Percentiles rank a stretch among this genome's conserved stretches.
phyloP scores from a whole-genome alignment of 2,113 vertebrate species.

The Prochilodus magdalenae region DNA sequence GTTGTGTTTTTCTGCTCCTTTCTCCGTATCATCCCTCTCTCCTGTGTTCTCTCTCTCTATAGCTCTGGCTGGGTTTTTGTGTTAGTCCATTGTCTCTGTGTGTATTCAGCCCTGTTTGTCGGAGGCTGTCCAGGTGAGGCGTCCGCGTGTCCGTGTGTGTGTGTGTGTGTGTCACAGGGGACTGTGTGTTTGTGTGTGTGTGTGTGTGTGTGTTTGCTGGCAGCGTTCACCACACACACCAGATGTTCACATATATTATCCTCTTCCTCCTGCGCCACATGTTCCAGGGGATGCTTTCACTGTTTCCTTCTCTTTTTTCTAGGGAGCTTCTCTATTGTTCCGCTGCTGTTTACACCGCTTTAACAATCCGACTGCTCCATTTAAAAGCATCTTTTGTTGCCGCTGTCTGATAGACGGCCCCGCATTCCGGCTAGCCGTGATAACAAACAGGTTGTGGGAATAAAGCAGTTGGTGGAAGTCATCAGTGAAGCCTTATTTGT shows the following conservation, averaged over 20 bases:
- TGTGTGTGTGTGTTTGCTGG: constrained; percentile 81
- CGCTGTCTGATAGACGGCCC: not conserved
- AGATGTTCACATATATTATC: constrained; percentile 83
- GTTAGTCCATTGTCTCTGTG: constrained; percentile 46
- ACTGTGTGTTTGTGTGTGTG: constrained; percentile 49
- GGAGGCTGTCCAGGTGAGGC: constrained; percentile 54
- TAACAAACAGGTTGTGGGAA: constrained; percentile 39
- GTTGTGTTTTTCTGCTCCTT: not conserved
- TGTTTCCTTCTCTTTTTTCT: constrained; percentile 15
- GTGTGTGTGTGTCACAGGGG: constrained; percentile 37
- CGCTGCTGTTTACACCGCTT: constrained; percentile 49
- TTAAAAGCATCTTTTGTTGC: constrained; percentile 49
- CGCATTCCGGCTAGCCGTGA: constrained; percentile 36
- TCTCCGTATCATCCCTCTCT: constrained; percentile 14
- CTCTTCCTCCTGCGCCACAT: constrained; percentile 68
- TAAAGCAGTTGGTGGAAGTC: not conserved
- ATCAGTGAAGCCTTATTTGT: too few species aligned
- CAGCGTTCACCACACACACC: constrained; percentile 73
- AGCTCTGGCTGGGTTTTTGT: constrained; percentile 33
- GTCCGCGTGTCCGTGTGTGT: constrained; percentile 32
- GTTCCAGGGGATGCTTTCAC: constrained; percentile 66
- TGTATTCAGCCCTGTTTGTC: constrained; percentile 43
- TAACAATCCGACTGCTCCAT: constrained; percentile 49
- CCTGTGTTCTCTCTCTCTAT: constrained; percentile 12
- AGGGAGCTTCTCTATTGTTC: constrained; percentile 58